Percentiles rank a stretch among this genome's conserved stretches.
phyloP scores from a whole-genome alignment of 2,113 vertebrate species.

The Leucopsar rothschildi region DNA sequence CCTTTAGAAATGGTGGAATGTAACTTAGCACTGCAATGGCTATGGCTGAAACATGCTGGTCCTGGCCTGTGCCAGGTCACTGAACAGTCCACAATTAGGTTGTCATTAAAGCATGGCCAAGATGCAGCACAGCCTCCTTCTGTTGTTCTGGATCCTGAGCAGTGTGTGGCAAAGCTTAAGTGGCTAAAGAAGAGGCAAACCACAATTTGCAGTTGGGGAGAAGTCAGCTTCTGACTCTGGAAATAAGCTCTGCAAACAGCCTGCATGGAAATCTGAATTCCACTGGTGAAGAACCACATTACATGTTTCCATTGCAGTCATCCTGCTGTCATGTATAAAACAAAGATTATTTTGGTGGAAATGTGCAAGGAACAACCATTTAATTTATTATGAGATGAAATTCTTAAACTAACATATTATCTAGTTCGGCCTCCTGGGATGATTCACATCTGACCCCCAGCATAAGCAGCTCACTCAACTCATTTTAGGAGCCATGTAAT shows the following conservation, averaged over 20 bases:
- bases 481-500: background rate
- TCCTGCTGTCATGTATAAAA: conserved; percentile 3
- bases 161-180: background rate
- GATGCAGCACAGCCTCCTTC: background rate
- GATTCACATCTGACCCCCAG: background rate
- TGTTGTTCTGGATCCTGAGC: background rate
- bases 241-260: background rate
- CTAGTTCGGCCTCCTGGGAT: background rate
- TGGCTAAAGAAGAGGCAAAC: conserved; percentile 4
- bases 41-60: background rate
- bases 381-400: conserved; percentile 43
- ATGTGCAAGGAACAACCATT: background rate
- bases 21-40: background rate
- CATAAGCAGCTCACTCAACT: background rate
- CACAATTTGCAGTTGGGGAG: background rate
- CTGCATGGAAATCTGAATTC: background rate
- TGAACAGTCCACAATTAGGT: background rate
- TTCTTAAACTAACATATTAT: conserved; percentile 47
- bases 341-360: background rate
- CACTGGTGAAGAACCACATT: background rate
- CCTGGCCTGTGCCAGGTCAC: background rate
- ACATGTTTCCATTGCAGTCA: background rate
- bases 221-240: background rate
- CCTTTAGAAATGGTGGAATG: background rate
- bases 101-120: background rate